Conservation (phyloP, 2,888 invertebrate genomes). For the Cephus spinipes region DNA sequence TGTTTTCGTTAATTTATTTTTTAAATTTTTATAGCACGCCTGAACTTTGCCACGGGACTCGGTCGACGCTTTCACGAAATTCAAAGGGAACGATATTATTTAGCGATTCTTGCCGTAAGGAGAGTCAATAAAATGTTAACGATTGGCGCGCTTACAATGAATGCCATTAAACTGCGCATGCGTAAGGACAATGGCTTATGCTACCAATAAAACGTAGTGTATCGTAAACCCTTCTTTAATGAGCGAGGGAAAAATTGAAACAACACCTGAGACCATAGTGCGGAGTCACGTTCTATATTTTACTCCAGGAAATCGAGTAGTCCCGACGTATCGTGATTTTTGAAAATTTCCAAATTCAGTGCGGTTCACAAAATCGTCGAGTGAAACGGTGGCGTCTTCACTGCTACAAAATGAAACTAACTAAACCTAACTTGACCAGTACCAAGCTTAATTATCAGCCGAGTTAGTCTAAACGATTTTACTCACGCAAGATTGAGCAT, state of each 20-base stretch:
- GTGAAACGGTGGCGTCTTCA: background rate
- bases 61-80: background rate
- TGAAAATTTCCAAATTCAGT: constrained; percentile 3
- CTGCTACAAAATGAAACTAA: background rate
- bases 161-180: background rate
- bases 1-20: background rate
- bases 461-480: background rate
- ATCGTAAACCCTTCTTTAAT: background rate
- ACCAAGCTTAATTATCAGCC: background rate
- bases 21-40: background rate
- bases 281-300: background rate
- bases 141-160: background rate
- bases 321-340: background rate
- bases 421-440: background rate
- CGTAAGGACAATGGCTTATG: background rate
- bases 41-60: background rate
- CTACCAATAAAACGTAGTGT: background rate
- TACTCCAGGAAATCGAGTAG: background rate
- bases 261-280: background rate
- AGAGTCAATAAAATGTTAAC: background rate
- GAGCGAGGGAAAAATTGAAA: background rate
- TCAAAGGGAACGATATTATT: background rate
- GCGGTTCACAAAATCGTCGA: background rate
- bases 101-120: background rate
- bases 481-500: background rate